Evolutionary conservation across 2,797 vertebrate species (phyloP).

Genomic region (Enteromius viviparus): DNA sequence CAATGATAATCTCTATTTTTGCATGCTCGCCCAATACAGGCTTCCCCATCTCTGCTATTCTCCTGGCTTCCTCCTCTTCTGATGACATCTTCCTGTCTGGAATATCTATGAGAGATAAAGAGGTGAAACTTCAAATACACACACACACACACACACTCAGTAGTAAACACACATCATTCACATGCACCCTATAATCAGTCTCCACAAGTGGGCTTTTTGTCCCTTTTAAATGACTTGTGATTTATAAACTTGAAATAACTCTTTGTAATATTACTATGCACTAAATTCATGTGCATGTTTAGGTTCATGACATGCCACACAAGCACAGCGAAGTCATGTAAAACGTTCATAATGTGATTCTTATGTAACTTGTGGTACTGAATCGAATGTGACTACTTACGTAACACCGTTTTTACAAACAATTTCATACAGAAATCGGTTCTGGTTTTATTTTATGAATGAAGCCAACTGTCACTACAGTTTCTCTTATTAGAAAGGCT

Average conservation of each 20-base stretch:
- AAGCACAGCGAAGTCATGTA: conserved; percentile 15
- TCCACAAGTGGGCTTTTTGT: background rate
- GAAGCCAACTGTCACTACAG: background rate
- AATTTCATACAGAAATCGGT: background rate
- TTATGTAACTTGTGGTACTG: conserved; percentile 1
- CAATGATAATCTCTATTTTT: conserved; percentile 96
- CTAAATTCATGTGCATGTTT: background rate
- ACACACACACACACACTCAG: background rate
- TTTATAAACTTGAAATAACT: background rate
- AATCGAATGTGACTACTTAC: conserved; percentile 26
- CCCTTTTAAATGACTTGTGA: background rate
- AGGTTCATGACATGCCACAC: background rate
- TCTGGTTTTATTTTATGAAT: conserved; percentile 36
- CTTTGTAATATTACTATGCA: background rate
- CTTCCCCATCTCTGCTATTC: conserved; percentile 98
- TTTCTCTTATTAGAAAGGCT: conserved; percentile 12
- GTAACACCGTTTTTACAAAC: conserved; percentile 8
- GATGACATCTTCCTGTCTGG: conserved; percentile 89
- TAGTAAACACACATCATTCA: background rate
- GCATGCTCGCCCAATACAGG: conserved; percentile 91
- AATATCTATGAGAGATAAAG: conserved; percentile 73
- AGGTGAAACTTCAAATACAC: background rate
- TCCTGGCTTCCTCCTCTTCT: conserved; percentile 93
- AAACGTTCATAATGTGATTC: background rate
- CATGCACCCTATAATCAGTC: background rate